Evolutionary conservation across 2,797 vertebrate species (phyloP).

Genomic region (Catamblyrhynchus diadema): DNA sequence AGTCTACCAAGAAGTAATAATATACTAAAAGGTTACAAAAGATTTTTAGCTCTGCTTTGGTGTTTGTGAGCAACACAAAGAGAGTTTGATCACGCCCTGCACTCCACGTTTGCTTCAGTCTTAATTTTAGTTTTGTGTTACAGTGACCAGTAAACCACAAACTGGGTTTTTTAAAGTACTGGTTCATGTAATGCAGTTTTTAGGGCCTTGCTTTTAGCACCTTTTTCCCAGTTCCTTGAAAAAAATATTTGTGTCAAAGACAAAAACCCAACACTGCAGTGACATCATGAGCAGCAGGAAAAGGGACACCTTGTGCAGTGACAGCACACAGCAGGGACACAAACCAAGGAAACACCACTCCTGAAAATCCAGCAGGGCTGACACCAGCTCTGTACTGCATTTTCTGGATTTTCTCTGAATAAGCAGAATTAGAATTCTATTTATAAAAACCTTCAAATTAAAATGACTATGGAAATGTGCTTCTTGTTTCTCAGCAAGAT

Average conservation of each 20-base stretch:
- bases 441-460: background rate
- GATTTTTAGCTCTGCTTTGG: background rate
- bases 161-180: background rate
- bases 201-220: background rate
- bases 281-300: background rate
- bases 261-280: background rate
- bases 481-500: background rate
- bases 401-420: background rate
- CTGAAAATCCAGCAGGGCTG: background rate
- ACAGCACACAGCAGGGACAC: background rate
- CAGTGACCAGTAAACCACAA: background rate
- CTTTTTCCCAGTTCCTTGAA: background rate
- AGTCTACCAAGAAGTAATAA: background rate
- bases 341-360: background rate
- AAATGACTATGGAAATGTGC: background rate
- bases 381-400: background rate
- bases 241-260: background rate
- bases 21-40: background rate
- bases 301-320: background rate
- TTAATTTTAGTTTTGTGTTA: background rate
- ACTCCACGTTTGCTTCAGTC: background rate
- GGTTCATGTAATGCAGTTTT: background rate
- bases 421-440: background rate
- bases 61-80: background rate
- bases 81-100: background rate